Base-by-base conservation (phyloP, 2,888 invertebrate species). In the Camptogramma bilineatum region DNA sequence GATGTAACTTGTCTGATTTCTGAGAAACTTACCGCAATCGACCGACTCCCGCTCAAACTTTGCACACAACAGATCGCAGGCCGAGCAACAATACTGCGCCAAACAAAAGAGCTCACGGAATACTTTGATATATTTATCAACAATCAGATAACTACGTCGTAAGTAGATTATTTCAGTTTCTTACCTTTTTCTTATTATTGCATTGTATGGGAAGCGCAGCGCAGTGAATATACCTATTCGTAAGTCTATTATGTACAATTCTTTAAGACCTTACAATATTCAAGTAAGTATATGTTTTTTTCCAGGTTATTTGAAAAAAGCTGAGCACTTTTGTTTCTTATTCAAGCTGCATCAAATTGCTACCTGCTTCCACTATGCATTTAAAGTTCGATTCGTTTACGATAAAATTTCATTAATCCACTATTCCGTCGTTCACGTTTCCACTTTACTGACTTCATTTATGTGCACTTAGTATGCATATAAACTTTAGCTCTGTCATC, bases 1-100 rank as follows among this genome's bases (percentile, higher is more conserved):
- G 82, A 83, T 85, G 87, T 86, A 86, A 86, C 86, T 90, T 85
- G 87, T 85, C 83, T 85, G 86, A 87, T 88, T 89, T 81, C 77
- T 73, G 76, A 65, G 71, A 80, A 89, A 88, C 85, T 90, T 86
- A 81, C 80, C 81, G 78, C 85, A 83, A 87, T 87, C 84, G 84
- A 79, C 81, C 80, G 80, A 80, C 83, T 85, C 81, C 13, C 76
- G 78, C 76, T 74, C 81, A 75, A 87, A 86, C 82, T 89, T 88
- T 79, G 79, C 78, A 78, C 79, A 81, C 84, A 82, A 80, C 82
- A 81, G 84, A 83, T 84, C 82, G 77, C 75, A 73, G 83, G 79
- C 79, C 75, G 82, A 79, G 79, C 86, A 86, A 90, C 88, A 90
- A 90, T 88, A 84, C 84, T 78, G 67, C 72, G 69, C 74, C 77